These are phyloP conservation scores for Nephila pilipes DNA, from an alignment of 1,140 invertebrate species.

Conservation along the genomic window DNA sequence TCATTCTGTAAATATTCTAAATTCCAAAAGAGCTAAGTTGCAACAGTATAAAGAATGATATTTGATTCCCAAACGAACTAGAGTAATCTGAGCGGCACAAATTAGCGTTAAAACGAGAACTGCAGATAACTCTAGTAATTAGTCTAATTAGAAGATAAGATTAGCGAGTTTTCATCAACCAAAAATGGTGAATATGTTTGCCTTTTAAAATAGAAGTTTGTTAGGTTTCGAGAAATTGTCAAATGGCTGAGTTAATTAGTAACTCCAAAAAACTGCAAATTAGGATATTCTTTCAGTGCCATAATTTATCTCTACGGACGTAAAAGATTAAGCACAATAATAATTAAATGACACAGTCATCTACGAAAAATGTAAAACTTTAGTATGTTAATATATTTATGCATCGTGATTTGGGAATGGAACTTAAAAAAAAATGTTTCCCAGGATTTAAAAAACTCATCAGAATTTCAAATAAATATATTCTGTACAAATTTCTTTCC, in stretches of 20 bases:
- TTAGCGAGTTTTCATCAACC: neutral
- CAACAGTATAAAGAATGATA: neutral
- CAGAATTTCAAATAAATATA: no score
- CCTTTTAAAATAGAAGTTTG: neutral
- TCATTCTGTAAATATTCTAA: neutral
- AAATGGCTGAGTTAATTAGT: neutral
- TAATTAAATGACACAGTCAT: no score
- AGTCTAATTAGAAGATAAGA: conserved; percentile 33
- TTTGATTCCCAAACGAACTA: neutral
- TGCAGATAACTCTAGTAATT: conserved; percentile 1
- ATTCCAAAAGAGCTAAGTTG: neutral
- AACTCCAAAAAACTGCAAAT: neutral
- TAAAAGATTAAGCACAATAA: no score
- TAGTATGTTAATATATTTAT: no score
- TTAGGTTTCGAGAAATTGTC: neutral
- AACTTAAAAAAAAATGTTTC: no score
- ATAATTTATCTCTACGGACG: no score
- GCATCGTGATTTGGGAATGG: no score
- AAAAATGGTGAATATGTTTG: neutral
- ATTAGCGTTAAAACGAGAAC: conserved; percentile 41
- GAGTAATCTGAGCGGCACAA: conserved; percentile 8
- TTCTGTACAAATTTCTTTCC: no score
- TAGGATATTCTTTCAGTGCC: no score
- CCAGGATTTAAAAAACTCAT: no score
- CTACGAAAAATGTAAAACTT: no score